Base-by-base conservation (phyloP, 2,797 vertebrate species). In the Xenops minutus region DNA sequence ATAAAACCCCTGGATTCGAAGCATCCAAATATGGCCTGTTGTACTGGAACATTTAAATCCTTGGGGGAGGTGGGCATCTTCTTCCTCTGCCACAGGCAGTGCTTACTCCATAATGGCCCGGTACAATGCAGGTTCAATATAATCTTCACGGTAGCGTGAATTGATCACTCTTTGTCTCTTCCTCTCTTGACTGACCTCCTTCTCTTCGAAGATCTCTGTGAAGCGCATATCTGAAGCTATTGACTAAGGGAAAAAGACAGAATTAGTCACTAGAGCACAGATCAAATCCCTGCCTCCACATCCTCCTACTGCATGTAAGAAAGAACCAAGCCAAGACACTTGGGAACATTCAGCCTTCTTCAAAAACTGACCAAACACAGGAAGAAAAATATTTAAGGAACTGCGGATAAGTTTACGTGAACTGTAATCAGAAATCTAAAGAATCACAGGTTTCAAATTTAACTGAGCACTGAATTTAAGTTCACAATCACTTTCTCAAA, bases 181-280 rank as follows among this genome's bases (percentile, higher is more conserved):
- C 97, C 99, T 98, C 97, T 98, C 98, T 96, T 99, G 98, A 73
- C 99, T 99, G 87, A 99, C 98, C 18, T 99, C 98, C 89, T 98
- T 98, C 97, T 99, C 98, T 0, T 99, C 97, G 51, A 99, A 99
- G 97, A 99, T 98, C 97, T 99, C 99, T 5, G 99, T 98, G 69
- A 99, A 99, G 43, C 99, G 99, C 99, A 99, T 99, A 97, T 99
- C 99, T 13, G 99, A 99, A 10, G 99, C 99, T 97, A 99, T 98
- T 4, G 99, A 99, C 99, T 99, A 96, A 12, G 43, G 78, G 66
- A 39, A 87, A 84, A 64, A 63, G 37, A 4, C 58, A 84, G 37
- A 84, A 81, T 90, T 56, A 86, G 52, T 92, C 29, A 71, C 41
- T 4, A 82, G 29, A 41, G 44, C 30, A 49, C 24, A 64, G 36